Percentiles rank a stretch among this genome's conserved stretches.
Evolutionary conservation across 1,140 invertebrate genomes (phyloP).

Genomic region (Chlorops oryzae): DNA sequence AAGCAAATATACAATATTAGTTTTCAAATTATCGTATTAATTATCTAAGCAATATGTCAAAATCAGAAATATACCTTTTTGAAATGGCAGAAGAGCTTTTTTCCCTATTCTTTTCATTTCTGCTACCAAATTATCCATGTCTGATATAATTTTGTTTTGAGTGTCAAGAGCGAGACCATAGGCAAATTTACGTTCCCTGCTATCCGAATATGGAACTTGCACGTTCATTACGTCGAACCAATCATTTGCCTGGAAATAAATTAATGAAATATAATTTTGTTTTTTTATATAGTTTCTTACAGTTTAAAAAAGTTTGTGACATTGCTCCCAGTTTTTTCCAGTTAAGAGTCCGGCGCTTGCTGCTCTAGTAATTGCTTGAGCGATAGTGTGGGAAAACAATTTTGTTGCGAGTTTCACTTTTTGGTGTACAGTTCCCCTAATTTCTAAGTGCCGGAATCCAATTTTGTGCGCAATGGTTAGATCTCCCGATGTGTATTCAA

Average conservation of each 20-base stretch:
- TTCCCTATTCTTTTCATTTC: background rate
- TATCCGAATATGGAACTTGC: background rate
- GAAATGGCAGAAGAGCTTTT: background rate
- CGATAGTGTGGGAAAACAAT: background rate
- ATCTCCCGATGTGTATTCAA: background rate
- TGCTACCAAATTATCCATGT: background rate
- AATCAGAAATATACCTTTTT: too few relatives aligned
- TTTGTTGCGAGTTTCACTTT: conserved; percentile 1
- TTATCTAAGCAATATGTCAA: too few relatives aligned
- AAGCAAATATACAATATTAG: too few relatives aligned
- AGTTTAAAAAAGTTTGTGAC: background rate
- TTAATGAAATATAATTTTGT: too few relatives aligned
- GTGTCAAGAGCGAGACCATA: conserved; percentile 1
- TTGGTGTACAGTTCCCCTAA: background rate
- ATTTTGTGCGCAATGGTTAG: background rate
- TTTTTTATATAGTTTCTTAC: too few relatives aligned
- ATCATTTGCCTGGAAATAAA: background rate
- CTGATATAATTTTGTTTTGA: background rate
- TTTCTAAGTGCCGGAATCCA: background rate
- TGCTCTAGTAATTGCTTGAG: background rate
- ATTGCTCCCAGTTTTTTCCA: conserved; percentile 1
- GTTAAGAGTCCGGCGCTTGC: background rate
- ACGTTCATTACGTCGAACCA: conserved; percentile 5
- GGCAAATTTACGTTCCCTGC: background rate
- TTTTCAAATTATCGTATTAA: too few relatives aligned